Conservation (phyloP, 2,888 invertebrate genomes). For the Tipula helvola region DNA sequence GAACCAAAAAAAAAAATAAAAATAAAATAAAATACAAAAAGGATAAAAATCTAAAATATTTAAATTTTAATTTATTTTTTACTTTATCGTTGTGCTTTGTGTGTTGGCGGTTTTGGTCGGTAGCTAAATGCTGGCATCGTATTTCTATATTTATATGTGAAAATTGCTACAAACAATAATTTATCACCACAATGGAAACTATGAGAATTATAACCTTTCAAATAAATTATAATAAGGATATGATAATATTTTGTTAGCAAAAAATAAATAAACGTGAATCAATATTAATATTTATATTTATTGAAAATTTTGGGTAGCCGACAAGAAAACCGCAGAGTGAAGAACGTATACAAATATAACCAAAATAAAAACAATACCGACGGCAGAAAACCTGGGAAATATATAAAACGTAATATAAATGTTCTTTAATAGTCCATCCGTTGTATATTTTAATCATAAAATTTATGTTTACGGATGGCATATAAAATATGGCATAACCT, state of each 20-base stretch:
- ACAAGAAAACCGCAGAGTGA: not conserved
- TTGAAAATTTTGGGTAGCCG: not conserved
- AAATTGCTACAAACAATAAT: not conserved
- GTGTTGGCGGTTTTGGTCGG: not conserved
- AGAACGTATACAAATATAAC: not conserved
- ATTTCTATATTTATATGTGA: not conserved
- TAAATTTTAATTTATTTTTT: not conserved
- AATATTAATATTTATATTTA: not conserved
- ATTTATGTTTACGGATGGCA: not conserved
- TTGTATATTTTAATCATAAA: not conserved
- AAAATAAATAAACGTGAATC: not conserved
- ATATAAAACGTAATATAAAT: not conserved
- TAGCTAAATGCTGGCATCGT: not conserved
- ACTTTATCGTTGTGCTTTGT: not conserved
- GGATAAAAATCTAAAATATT: not conserved
- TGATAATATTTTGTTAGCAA: not conserved
- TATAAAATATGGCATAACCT: not conserved
- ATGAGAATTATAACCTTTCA: not conserved
- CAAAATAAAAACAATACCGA: not conserved
- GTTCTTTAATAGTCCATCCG: not conserved
- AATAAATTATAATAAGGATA: not conserved
- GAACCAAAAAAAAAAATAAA: not conserved
- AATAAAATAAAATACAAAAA: not conserved
- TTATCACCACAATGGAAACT: not conserved
- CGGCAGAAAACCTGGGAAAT: not conserved